Percentiles rank a stretch among this genome's conserved stretches.
phyloP scores from a whole-genome alignment of 2,888 invertebrate genomes.

The Morpho achilles region DNA sequence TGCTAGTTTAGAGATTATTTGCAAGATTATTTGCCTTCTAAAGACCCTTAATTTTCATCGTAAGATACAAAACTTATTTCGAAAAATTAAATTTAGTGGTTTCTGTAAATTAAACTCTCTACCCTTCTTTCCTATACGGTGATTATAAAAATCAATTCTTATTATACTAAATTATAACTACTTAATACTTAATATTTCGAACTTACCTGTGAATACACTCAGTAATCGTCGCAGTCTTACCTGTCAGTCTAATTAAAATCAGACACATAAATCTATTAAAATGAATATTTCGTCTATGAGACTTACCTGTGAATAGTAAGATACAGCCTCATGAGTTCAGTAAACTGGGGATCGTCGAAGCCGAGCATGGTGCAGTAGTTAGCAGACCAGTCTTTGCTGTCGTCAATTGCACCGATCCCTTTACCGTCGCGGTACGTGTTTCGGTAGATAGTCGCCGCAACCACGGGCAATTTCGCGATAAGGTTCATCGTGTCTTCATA shows the following conservation, averaged over 20 bases:
- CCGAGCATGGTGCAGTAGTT: slow-evolving; percentile 96
- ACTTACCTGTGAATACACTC: no score
- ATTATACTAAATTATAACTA: no score
- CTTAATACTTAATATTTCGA: no score
- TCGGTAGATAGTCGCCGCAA: slow-evolving; percentile 96
- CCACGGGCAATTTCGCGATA: slow-evolving; percentile 95
- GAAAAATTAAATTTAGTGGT: no score
- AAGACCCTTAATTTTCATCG: no score
- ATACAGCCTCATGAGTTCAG: slow-evolving; percentile 95
- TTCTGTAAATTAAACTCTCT: no score
- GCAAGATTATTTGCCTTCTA: no score
- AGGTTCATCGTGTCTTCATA: slow-evolving; percentile 97
- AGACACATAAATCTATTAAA: no score
- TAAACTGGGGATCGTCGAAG: slow-evolving; percentile 89
- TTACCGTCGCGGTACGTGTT: slow-evolving; percentile 92
- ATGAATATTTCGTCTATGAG: neutral
- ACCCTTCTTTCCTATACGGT: no score
- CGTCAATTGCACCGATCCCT: slow-evolving; percentile 92
- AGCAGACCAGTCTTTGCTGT: slow-evolving; percentile 94
- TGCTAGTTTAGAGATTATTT: no score
- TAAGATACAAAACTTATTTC: no score
- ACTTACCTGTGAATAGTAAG: slow-evolving; percentile 90
- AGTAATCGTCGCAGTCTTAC: neutral
- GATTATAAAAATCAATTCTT: no score
- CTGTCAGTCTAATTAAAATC: neutral